These are phyloP conservation scores for Thyatira batis DNA, from an alignment of 2,888 invertebrate species.

Conservation along the genomic window DNA sequence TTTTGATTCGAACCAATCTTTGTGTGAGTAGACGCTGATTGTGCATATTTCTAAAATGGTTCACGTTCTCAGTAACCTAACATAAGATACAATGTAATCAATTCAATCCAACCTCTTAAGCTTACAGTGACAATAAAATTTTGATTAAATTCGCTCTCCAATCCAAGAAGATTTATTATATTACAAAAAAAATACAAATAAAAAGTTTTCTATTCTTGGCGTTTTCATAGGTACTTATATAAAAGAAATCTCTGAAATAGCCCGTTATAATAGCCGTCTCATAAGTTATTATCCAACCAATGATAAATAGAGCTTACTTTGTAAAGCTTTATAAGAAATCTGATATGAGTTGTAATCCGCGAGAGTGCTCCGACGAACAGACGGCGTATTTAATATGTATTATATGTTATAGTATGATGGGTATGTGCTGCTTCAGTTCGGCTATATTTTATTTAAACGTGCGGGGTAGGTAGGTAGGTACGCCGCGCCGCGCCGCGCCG, in stretches of 20 bases:
- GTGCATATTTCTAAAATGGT: neutral
- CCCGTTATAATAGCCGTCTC: conserved; percentile 13
- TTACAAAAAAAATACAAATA: neutral
- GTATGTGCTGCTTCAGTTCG: neutral
- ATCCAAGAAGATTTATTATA: neutral
- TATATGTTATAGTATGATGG: conserved; percentile 24
- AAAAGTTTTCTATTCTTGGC: neutral
- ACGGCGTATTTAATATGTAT: conserved; percentile 43
- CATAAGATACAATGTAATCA: neutral
- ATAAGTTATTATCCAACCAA: conserved; percentile 33
- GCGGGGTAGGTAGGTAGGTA: neutral
- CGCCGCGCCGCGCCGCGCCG: neutral
- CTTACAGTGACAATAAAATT: neutral
- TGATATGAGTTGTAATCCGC: conserved; percentile 50
- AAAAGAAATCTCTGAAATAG: conserved; percentile 18
- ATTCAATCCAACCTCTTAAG: neutral
- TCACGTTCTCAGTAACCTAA: neutral
- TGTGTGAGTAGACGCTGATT: neutral
- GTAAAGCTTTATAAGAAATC: conserved; percentile 34
- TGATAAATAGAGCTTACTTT: conserved; percentile 35
- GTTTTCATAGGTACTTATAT: neutral
- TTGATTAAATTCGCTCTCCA: neutral
- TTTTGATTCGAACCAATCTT: neutral
- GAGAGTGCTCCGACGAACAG: conserved; percentile 39
- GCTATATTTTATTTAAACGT: conserved; percentile 6